These are phyloP conservation scores for Drosophila kohkoa DNA, from an alignment of 1,140 invertebrate species.

Conservation along the genomic window DNA sequence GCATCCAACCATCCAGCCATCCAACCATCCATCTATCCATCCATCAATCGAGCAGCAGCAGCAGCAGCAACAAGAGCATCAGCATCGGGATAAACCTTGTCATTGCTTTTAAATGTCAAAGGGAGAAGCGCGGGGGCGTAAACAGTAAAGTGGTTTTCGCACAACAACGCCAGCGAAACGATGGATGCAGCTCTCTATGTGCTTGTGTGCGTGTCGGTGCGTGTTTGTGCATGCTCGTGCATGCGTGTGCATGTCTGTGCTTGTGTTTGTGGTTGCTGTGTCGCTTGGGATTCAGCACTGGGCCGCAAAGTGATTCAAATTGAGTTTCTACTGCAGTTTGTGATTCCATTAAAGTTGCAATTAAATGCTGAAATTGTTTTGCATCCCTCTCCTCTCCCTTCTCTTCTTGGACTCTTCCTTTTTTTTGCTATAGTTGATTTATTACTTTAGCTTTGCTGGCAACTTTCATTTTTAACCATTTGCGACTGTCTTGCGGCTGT, in stretches of 20 bases:
- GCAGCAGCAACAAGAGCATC: constrained; percentile 21
- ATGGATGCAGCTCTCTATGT: constrained; percentile 12
- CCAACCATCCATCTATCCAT: not conserved
- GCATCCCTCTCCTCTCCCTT: not conserved
- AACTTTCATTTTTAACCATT: constrained; percentile 21
- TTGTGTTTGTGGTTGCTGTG: no score
- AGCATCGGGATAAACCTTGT: constrained; percentile 66
- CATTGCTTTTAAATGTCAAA: constrained; percentile 77
- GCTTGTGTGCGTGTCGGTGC: constrained; percentile 10
- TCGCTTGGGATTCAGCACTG: not conserved
- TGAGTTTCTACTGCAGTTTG: constrained; percentile 46
- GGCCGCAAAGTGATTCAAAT: constrained; percentile 57
- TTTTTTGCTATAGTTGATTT: constrained; percentile 4
- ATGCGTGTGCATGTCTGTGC: constrained; percentile 33
- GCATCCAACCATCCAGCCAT: constrained; percentile 7
- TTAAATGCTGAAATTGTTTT: constrained; percentile 14
- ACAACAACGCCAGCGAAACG: constrained; percentile 1
- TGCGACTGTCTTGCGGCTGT: constrained; percentile 54
- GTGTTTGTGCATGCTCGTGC: constrained; percentile 20
- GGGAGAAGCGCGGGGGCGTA: constrained; percentile 4
- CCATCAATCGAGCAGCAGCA: not conserved
- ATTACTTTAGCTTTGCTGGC: constrained; percentile 4
- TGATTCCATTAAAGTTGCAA: constrained; percentile 53
- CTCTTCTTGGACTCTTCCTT: no score
- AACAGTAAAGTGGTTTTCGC: constrained; percentile 25